phyloP scores from a whole-genome alignment of 2,113 vertebrate species.

The Holacanthus passer region DNA sequence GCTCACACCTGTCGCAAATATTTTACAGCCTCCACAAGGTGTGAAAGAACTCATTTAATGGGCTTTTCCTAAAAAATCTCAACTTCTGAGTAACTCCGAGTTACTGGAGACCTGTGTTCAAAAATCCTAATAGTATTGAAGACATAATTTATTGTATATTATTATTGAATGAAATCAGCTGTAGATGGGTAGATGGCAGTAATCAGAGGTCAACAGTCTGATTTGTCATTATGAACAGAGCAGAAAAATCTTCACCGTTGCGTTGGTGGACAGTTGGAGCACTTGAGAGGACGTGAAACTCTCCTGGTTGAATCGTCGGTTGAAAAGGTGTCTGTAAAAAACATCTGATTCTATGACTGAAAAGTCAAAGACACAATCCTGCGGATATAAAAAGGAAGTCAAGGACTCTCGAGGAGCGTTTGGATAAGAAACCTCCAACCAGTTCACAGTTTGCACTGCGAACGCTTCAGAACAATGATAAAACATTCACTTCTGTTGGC shows the following conservation, averaged over 20 bases:
- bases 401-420: no score
- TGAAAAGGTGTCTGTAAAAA: not conserved
- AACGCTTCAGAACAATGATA: no score
- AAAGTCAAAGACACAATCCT: no score
- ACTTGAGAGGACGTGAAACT: not conserved
- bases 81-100: not conserved
- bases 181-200: slow-evolving; percentile 5
- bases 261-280: not conserved
- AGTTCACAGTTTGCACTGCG: no score
- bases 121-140: no score
- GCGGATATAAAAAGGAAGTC: no score
- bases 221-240: not conserved
- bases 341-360: no score
- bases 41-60: slow-evolving; percentile 6
- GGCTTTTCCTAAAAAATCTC: not conserved
- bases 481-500: no score
- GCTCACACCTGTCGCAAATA: not conserved
- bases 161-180: not conserved
- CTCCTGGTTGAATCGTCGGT: not conserved
- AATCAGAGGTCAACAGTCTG: not conserved
- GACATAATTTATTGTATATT: not conserved
- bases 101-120: not conserved
- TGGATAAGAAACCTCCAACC: no score
- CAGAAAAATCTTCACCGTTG: not conserved
- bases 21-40: slow-evolving; percentile 27